Evolutionary conservation across 2,797 vertebrate species (phyloP), one percentile per base, ranked within the genome.

Genomic region (Chaunax sp.): DNA sequence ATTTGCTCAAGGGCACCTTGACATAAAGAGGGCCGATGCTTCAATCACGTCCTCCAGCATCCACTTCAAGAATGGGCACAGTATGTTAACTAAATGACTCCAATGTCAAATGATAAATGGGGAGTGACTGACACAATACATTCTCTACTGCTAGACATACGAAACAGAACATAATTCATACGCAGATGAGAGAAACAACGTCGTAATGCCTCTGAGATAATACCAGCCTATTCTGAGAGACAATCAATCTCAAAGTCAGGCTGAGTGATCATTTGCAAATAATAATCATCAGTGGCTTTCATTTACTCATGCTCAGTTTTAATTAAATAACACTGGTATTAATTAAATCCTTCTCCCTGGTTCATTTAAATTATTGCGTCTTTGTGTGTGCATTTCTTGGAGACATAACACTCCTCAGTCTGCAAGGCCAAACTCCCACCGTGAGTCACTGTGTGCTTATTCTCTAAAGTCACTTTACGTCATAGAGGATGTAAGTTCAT

Each of bases 251-350:
- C 9, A 45, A 18, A 43, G 15, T 47, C 1, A 60, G 49, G 75
- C 73, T 78, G 60, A 64, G 30, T 83, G 81, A 88, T 87, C 69
- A 84, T 90, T 86, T 84, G 75, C 75, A 88, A 91, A 81, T 88
- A 90, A 90, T 88, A 84, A 86, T 80, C 80, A 83, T 88, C 79
- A 71, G 67, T 70, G 77, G 79, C 85, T 88, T 90, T 87, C 81
- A 87, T 86, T 88, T 78, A 69, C 78, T 84, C 84, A 64, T 83
- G 81, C 74, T 75, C 70, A 78, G 69, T 64, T 89, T 92, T 92
- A 90, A 92, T 93, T 91, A 90, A 92, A 93, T 86, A 92, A 90
- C 84, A 89, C 77, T 67, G 85, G 86, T 87, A 91, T 92, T 90
- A 93, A 93, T 93, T 88, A 86, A 66, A 83, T 88, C 85, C 82